Conservation (phyloP, 2,113 vertebrate genomes). For the Junco hyemalis region DNA sequence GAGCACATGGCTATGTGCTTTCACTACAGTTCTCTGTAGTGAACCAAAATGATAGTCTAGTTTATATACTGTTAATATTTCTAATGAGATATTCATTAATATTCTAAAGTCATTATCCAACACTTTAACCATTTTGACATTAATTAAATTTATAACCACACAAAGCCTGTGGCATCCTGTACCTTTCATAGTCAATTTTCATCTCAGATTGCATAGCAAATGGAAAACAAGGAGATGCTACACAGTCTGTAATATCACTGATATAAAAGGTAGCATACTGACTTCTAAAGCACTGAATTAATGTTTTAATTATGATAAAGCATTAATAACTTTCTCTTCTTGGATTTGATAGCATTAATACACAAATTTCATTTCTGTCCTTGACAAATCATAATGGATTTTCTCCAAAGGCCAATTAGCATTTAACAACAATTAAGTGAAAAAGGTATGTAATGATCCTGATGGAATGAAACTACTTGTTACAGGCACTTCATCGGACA, state of each 20-base stretch:
- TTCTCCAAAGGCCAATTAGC: conserved; percentile 1
- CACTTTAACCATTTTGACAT: conserved; percentile 32
- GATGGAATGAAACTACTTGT: neutral
- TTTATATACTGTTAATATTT: conserved; percentile 10
- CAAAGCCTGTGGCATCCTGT: conserved; percentile 27
- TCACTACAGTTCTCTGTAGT: neutral
- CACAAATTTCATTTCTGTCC: conserved; percentile 11
- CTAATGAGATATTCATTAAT: conserved; percentile 3
- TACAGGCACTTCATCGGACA: neutral
- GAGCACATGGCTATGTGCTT: neutral
- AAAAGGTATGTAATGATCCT: conserved; percentile 9
- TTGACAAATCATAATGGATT: conserved; percentile 42
- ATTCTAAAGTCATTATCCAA: neutral
- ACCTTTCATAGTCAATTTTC: conserved; percentile 34
- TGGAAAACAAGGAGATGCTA: neutral
- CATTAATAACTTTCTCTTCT: conserved; percentile 1
- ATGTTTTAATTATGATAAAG: conserved; percentile 45
- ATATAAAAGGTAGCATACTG: neutral
- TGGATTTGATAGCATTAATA: conserved; percentile 30
- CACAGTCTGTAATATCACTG: neutral
- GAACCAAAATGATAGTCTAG: neutral
- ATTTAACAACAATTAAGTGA: conserved; percentile 54
- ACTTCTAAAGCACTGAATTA: conserved; percentile 1
- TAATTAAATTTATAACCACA: conserved; percentile 43
- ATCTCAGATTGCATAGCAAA: neutral